phyloP scores from a whole-genome alignment of 1,140 invertebrate species.

The Diprion similis region DNA sequence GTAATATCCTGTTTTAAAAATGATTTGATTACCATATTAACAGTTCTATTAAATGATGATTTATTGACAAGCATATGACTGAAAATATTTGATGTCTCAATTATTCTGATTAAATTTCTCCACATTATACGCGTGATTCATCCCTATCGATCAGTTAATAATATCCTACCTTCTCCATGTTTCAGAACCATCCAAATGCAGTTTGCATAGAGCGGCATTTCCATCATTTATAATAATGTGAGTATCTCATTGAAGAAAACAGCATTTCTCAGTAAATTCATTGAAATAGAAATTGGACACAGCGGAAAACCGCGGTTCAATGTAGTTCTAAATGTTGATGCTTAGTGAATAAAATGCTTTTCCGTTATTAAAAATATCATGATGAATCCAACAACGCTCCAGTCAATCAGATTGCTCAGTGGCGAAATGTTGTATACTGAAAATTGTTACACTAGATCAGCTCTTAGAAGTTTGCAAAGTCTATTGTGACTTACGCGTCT shows the following conservation, averaged over 20 bases:
- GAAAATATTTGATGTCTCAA: not conserved
- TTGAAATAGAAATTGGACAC: too few species aligned
- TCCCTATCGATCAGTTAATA: not conserved
- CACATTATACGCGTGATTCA: not conserved
- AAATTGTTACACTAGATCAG: too few species aligned
- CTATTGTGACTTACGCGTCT: not conserved
- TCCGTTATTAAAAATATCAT: not conserved
- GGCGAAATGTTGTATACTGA: not conserved
- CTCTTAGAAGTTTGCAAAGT: not conserved
- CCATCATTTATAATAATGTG: too few species aligned
- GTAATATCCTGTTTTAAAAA: too few species aligned
- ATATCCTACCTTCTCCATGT: too few species aligned
- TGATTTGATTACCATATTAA: too few species aligned
- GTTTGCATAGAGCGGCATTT: too few species aligned
- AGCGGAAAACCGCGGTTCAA: too few species aligned
- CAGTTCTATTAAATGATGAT: not conserved
- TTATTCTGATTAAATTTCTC: not conserved
- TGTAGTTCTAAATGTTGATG: too few species aligned
- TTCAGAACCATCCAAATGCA: too few species aligned
- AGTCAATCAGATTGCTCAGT: conserved; percentile 1
- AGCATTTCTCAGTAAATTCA: too few species aligned
- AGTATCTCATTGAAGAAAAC: too few species aligned
- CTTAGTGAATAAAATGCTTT: not conserved
- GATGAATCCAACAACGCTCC: conserved; percentile 2
- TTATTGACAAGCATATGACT: conserved; percentile 5